A percentile compares a stretch with the other conserved stretches of the same genome.
These are phyloP conservation scores for Erebia epiphron DNA, from an alignment of 2,888 invertebrate genomes.

Conservation along the genomic window DNA sequence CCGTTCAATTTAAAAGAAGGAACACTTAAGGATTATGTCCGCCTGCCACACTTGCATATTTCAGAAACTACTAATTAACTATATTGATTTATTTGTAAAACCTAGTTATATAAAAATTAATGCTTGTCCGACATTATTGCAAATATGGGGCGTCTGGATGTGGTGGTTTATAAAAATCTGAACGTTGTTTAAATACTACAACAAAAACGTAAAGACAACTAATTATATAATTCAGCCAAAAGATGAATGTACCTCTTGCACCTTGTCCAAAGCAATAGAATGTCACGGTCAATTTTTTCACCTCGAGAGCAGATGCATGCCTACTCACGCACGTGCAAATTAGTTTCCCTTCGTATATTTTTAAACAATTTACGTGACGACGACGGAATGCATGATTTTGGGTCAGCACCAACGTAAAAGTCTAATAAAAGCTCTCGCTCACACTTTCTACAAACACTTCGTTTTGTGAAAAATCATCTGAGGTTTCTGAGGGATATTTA, in stretches of 20 bases:
- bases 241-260: constrained; percentile 38
- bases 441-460: constrained; percentile 13
- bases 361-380: constrained; percentile 23
- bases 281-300: constrained; percentile 61
- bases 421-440: constrained; percentile 23
- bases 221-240: constrained; percentile 7
- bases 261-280: constrained; percentile 45
- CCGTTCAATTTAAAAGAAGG: too few species aligned
- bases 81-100: too few species aligned
- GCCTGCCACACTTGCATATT: too few species aligned
- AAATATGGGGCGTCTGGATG: too few species aligned
- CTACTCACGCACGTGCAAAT: constrained; percentile 15
- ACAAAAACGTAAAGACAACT: too few species aligned
- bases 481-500: too few species aligned
- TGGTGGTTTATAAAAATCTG: too few species aligned
- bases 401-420: constrained; percentile 28
- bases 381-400: constrained; percentile 27
- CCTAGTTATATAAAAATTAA: too few species aligned
- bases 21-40: too few species aligned
- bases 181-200: too few species aligned
- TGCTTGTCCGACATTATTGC: too few species aligned
- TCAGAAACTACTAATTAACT: too few species aligned
- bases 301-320: constrained; percentile 42
- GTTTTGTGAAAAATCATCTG: not conserved
- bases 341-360: constrained; percentile 14